phyloP scores from a whole-genome alignment of 2,888 invertebrate genomes.

The Amblyjoppa fuscipennis region DNA sequence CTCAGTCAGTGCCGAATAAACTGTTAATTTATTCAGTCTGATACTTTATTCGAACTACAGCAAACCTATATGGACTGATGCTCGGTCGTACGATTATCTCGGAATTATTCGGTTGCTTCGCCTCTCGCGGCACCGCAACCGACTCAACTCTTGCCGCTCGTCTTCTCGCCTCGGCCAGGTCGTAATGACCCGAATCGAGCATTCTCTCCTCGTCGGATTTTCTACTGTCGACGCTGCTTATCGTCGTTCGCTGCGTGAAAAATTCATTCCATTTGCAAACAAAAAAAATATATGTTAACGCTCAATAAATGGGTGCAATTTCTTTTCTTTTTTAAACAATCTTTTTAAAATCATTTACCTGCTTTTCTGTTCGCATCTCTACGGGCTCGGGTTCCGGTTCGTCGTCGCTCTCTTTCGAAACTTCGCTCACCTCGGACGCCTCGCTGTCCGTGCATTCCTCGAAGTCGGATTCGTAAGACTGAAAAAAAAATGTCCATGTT shows the following conservation, averaged over 20 bases:
- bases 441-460: slow-evolving; percentile 84
- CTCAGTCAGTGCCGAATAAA: slow-evolving; percentile 7
- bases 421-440: slow-evolving; percentile 78
- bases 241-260: slow-evolving; percentile 68
- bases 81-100: slow-evolving; percentile 73
- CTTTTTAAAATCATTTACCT: slow-evolving; percentile 68
- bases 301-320: slow-evolving; percentile 17
- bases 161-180: slow-evolving; percentile 81
- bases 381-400: slow-evolving; percentile 77
- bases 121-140: slow-evolving; percentile 71
- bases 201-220: slow-evolving; percentile 80
- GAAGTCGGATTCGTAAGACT: slow-evolving; percentile 87
- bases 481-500: slow-evolving; percentile 6
- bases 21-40: slow-evolving; percentile 72
- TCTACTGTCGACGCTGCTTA: slow-evolving; percentile 73
- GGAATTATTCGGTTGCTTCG: slow-evolving; percentile 64
- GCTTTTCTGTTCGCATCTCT: slow-evolving; percentile 74
- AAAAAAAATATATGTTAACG: not conserved
- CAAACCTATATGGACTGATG: slow-evolving; percentile 79
- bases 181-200: slow-evolving; percentile 83
- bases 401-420: slow-evolving; percentile 69
- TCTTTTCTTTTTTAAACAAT: slow-evolving; percentile 42
- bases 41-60: slow-evolving; percentile 75
- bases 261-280: not conserved
- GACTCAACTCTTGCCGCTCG: slow-evolving; percentile 80